These are phyloP conservation scores for Tragulus kanchil DNA, from an alignment of 2,113 vertebrate species.

Conservation along the genomic window DNA sequence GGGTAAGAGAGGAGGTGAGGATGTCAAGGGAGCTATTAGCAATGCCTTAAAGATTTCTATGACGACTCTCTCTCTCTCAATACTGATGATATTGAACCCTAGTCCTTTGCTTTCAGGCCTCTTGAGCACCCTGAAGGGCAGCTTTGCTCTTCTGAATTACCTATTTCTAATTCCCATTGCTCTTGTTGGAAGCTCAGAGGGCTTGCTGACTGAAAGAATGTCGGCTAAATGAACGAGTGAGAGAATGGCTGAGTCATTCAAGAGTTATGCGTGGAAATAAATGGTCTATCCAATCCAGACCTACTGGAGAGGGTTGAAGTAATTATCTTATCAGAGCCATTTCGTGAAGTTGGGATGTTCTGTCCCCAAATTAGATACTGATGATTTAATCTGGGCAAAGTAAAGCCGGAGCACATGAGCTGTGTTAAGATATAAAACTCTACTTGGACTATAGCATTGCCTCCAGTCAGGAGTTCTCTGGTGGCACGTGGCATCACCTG, in stretches of 20 bases:
- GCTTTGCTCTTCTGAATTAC: neutral
- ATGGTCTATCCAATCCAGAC: neutral
- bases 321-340: neutral
- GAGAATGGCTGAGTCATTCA: neutral
- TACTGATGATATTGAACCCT: neutral
- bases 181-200: neutral
- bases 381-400: neutral
- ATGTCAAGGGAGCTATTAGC: neutral
- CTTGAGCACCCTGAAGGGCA: neutral
- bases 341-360: conserved; percentile 3
- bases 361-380: neutral
- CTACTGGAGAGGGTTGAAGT: neutral
- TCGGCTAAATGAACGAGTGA: neutral
- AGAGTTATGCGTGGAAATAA: neutral
- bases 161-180: neutral
- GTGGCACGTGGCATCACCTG: neutral
- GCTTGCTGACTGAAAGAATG: neutral
- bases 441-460: neutral
- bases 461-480: conserved; percentile 5
- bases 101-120: neutral
- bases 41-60: neutral
- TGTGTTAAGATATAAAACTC: neutral
- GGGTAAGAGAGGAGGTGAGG: neutral
- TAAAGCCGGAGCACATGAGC: neutral
- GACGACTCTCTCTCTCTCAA: neutral